Base-by-base conservation (phyloP, 2,113 vertebrate species). In the Lanius ludovicianus region DNA sequence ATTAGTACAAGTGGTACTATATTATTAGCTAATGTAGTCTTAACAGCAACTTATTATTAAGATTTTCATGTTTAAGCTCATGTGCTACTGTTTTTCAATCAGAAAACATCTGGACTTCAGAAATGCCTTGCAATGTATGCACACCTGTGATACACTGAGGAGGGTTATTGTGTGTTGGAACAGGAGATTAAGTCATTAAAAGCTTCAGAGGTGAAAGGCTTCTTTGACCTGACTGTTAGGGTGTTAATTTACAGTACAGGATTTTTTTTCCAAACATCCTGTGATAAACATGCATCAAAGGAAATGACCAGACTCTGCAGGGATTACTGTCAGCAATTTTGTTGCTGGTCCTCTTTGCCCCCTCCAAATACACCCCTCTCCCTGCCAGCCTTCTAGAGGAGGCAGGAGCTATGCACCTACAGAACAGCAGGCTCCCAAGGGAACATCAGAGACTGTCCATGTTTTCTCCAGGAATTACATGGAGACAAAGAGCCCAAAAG, bases 381-480 rank as follows among this genome's bases (percentile, higher is more conserved):
- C 37, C 24, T 5, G 1, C 10, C 59, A 77, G 15, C 46, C 47
- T 20, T 69, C 35, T 17, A 27, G 37, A 16, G 12, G 77, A 65
- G 35, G 42, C 52, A 63, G 49, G 11, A 85, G 13, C 23, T 52
- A 13, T 1, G 3, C 9, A 46, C 50, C 25, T 18, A 30, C 22
- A 79, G 67, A 87, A 63, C 24, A 79, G 7, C 30, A 82, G 52
- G 17, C n/a, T 86, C 84, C 49, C 53, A 85, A n/a, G 15, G 23
- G 28, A 65, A 49, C 1, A 1, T 28, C 27, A 49, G 63, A 49
- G 46, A 44, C 13, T 25, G 11, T 21, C 27, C 2, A 0, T 23
- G 8, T 42, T 53, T 62, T 13, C 39, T 74, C 33, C 33, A 44
- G n/a, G 41, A 76, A 50, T 47, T 90, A 27, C 13, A 25, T 1